These are phyloP conservation scores for Euplagia quadripunctaria DNA, from an alignment of 2,888 invertebrate genomes.

Conservation along the genomic window DNA sequence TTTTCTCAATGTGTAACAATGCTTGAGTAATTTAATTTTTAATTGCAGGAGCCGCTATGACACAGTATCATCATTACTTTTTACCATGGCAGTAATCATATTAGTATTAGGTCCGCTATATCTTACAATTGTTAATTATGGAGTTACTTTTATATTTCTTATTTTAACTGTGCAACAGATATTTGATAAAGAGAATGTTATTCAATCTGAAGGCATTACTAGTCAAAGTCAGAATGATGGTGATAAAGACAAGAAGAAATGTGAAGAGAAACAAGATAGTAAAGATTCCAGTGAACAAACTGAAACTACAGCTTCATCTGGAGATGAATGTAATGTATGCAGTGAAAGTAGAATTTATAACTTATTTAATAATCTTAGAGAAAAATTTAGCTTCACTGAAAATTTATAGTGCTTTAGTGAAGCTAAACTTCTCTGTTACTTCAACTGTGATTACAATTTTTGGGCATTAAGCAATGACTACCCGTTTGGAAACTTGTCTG, in stretches of 20 bases:
- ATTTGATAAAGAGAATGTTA: slow-evolving; percentile 62
- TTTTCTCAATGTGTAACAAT: not conserved
- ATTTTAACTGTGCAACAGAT: slow-evolving; percentile 88
- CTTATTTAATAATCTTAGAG: slow-evolving; percentile 71
- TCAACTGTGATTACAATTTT: slow-evolving; percentile 12
- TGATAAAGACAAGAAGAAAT: slow-evolving; percentile 25
- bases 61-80: slow-evolving; percentile 79
- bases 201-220: slow-evolving; percentile 2
- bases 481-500: not conserved
- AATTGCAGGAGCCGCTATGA: slow-evolving; percentile 83
- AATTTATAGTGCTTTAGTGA: slow-evolving; percentile 35
- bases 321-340: slow-evolving; percentile 69
- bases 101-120: slow-evolving; percentile 88
- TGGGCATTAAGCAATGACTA: not conserved
- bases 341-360: slow-evolving; percentile 75
- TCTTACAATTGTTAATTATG: slow-evolving; percentile 87
- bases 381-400: slow-evolving; percentile 72
- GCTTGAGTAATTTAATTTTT: slow-evolving; percentile 16
- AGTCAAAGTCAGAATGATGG: slow-evolving; percentile 19
- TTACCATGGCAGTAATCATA: slow-evolving; percentile 84
- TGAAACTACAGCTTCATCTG: slow-evolving; percentile 16
- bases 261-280: slow-evolving; percentile 27
- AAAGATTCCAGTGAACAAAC: slow-evolving; percentile 19
- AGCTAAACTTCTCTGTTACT: not conserved
- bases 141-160: slow-evolving; percentile 85